These are phyloP conservation scores for Sebastes flavidus DNA, from an alignment of 2,797 vertebrate species.

Conservation along the genomic window DNA sequence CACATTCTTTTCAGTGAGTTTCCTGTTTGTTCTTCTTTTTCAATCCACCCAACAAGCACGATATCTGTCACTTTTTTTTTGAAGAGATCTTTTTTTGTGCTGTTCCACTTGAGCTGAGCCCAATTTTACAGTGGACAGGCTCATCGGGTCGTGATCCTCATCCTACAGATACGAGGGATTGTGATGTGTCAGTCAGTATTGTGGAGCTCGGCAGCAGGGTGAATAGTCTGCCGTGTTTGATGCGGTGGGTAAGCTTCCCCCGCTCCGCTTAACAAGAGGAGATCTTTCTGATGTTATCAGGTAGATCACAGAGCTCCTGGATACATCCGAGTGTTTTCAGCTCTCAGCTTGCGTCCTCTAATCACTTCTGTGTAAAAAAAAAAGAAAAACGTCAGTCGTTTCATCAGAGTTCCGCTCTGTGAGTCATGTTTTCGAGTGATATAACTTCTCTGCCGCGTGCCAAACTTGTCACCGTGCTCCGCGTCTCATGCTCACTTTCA, in stretches of 20 bases:
- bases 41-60: not conserved
- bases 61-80: not conserved
- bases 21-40: conserved; percentile 16
- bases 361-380: conserved; percentile 44
- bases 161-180: conserved; percentile 33
- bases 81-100: not conserved
- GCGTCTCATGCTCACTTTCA: conserved; percentile 44
- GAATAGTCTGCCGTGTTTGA: conserved; percentile 33
- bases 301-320: conserved; percentile 56
- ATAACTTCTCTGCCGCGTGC: conserved; percentile 28
- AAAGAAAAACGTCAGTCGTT: not conserved
- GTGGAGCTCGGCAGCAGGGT: conserved; percentile 22
- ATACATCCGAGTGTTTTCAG: conserved; percentile 39
- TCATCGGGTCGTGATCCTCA: conserved; percentile 14
- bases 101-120: conserved; percentile 34
- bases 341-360: conserved; percentile 46
- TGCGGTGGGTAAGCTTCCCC: conserved; percentile 28
- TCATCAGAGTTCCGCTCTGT: conserved; percentile 23
- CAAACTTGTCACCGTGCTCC: conserved; percentile 41
- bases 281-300: conserved; percentile 64
- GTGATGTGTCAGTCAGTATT: conserved; percentile 56
- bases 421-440: conserved; percentile 42
- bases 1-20: conserved; percentile 1
- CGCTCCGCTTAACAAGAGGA: conserved; percentile 50
- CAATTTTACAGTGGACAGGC: conserved; percentile 26